Evolutionary conservation across 2,888 invertebrate genomes (phyloP).

Genomic region (Quadriops clusia): DNA sequence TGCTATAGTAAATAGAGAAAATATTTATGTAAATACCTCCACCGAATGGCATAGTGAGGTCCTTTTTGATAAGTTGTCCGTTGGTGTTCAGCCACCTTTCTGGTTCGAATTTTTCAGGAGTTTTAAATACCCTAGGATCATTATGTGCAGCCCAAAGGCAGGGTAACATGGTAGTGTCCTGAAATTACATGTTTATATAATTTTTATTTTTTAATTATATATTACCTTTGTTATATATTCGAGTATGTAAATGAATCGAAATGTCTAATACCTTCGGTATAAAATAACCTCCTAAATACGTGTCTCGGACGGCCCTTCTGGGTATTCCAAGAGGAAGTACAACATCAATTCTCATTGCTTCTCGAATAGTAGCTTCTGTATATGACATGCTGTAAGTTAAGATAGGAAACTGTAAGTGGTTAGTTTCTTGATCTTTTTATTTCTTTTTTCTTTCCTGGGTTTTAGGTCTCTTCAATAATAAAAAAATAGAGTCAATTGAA

Average conservation of each 20-base stretch:
- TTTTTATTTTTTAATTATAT: background rate
- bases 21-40: too few species aligned
- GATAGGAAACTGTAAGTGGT: conserved; percentile 12
- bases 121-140: conserved; percentile 48
- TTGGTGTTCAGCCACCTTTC: conserved; percentile 50
- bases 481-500: too few species aligned
- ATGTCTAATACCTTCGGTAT: conserved; percentile 52
- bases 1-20: too few species aligned
- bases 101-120: conserved; percentile 54
- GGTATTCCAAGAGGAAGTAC: conserved; percentile 31
- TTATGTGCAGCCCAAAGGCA: conserved; percentile 37
- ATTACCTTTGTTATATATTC: too few species aligned
- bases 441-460: too few species aligned
- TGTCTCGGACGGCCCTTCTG: conserved; percentile 52
- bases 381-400: conserved; percentile 31
- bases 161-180: conserved; percentile 27
- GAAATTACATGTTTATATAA: conserved; percentile 6
- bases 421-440: too few species aligned
- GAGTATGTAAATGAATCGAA: too few species aligned
- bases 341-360: conserved; percentile 31
- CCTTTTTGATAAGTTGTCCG: conserved; percentile 45
- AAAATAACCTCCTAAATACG: conserved; percentile 52
- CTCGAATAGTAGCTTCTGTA: conserved; percentile 35
- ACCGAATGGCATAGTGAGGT: conserved; percentile 53
- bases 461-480: too few species aligned